Base-by-base conservation (phyloP, 2,888 invertebrate species). In the Pseudanteris insignis region DNA sequence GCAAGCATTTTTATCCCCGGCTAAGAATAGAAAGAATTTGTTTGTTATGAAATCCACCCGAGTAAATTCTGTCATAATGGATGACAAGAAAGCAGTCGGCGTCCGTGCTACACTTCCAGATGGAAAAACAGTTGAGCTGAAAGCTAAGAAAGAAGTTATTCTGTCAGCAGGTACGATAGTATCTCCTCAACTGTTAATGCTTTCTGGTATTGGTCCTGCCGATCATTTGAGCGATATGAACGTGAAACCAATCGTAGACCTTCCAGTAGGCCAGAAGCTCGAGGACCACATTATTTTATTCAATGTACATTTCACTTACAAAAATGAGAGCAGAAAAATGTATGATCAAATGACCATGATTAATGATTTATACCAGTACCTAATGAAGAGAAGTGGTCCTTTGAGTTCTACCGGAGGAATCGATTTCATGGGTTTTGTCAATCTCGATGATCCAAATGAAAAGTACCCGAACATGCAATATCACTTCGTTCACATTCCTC, bases 161-260 rank as follows among this genome's bases (percentile, higher is more conserved):
- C 68, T 90, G 2, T 85, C 86, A 6, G 87, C 85, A 1, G 90
- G 90, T 2, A 82, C 86, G 1, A 82, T 90, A 38, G 87, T 85
- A 66, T 84, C 86, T 1, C 87, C 89, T 0, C 88, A 90, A 70
- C 68, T 90, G 2, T 78, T 90, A 29, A 84, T 89, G 85, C 75
- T 89, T 8, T 88, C 88, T 1, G 89, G 89, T 1, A 81, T 89
- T 10, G 86, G 86, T 0, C 86, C 85, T 0, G 76, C 74, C 38
- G 72, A 83, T 0, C 81, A 84, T 48, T 80, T 88, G 63, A 68
- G 78, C 5, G 72, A 81, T 28, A 64, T 83, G 55, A 78, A 80
- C 0, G 82, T 85, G 40, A 71, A 81, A 0, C 71, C 81, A 0
- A 58, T 84, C 2, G 75, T 61, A 13, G 79, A 85, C 69, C 68